These are phyloP conservation scores for Monopis laevigella DNA, from an alignment of 2,888 invertebrate species.

Conservation along the genomic window DNA sequence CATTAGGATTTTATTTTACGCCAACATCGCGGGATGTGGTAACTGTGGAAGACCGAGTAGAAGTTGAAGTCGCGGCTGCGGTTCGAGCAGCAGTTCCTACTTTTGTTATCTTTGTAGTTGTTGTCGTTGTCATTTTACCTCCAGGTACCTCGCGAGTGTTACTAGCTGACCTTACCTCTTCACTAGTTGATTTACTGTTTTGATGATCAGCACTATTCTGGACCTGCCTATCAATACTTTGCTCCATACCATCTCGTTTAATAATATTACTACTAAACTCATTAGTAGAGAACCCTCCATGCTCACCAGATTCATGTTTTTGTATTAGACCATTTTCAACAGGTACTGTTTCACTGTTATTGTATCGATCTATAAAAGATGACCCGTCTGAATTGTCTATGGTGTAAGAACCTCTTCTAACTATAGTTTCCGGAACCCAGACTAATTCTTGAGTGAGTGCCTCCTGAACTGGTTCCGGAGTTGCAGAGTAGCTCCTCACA, in stretches of 20 bases:
- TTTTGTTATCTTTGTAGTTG: constrained; percentile 48
- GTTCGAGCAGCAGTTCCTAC: constrained; percentile 47
- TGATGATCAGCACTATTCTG: constrained; percentile 43
- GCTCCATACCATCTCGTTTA: constrained; percentile 40
- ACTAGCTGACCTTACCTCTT: constrained; percentile 45
- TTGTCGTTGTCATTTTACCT: constrained; percentile 47
- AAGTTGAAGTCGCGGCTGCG: constrained; percentile 40
- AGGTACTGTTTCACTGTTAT: constrained; percentile 44
- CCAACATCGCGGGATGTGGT: constrained; percentile 52
- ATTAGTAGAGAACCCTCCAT: constrained; percentile 33
- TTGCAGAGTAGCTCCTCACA: constrained; percentile 41
- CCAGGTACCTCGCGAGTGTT: constrained; percentile 51
- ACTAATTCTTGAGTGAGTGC: constrained; percentile 48
- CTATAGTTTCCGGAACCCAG: constrained; percentile 47
- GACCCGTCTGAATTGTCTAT: constrained; percentile 44
- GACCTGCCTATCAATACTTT: constrained; percentile 38
- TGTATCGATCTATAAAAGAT: constrained; percentile 39
- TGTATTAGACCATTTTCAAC: constrained; percentile 41
- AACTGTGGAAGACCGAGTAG: constrained; percentile 44
- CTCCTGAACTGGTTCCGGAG: constrained; percentile 50
- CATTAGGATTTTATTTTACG: constrained; percentile 33
- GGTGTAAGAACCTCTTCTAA: constrained; percentile 54
- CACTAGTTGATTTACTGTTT: constrained; percentile 36
- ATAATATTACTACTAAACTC: constrained; percentile 37
- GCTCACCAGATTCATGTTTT: constrained; percentile 39